These are phyloP conservation scores for Bradypodion ventrale DNA, from an alignment of 2,797 vertebrate genomes.

Conservation along the genomic window DNA sequence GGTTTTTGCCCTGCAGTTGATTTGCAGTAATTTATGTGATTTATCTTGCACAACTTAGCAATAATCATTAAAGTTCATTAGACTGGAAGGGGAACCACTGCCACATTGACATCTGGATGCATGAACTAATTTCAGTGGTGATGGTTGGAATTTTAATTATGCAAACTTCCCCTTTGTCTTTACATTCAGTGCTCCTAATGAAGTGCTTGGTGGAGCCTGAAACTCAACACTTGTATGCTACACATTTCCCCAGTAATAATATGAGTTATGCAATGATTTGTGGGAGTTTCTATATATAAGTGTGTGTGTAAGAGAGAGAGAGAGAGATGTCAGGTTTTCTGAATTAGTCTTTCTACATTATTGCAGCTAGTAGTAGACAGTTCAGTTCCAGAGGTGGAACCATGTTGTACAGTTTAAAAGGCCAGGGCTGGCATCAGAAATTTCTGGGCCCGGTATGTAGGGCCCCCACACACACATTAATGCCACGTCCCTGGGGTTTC, in stretches of 20 bases:
- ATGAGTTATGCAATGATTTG: background rate
- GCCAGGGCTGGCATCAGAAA: no score
- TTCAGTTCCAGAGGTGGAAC: no score
- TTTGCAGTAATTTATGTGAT: constrained; percentile 34
- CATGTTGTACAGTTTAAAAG: background rate
- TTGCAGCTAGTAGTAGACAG: no score
- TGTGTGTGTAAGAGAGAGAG: background rate
- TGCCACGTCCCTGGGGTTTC: no score
- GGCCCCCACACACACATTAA: no score
- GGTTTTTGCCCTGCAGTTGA: constrained; percentile 19
- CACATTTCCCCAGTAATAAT: background rate
- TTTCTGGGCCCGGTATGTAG: no score
- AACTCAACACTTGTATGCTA: constrained; percentile 1
- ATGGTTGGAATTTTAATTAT: constrained; percentile 32
- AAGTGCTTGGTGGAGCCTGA: background rate
- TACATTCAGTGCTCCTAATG: constrained; percentile 15
- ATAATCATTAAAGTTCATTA: constrained; percentile 49
- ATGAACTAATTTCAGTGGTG: constrained; percentile 29
- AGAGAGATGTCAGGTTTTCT: background rate
- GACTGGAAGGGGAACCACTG: constrained; percentile 25
- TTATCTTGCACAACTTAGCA: constrained; percentile 40
- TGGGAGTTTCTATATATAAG: background rate
- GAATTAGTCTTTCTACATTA: background rate
- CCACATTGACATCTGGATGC: constrained; percentile 41
- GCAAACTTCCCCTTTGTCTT: background rate